These are phyloP conservation scores for Pachycephala philippinensis DNA, from an alignment of 2,113 vertebrate species.

Conservation along the genomic window DNA sequence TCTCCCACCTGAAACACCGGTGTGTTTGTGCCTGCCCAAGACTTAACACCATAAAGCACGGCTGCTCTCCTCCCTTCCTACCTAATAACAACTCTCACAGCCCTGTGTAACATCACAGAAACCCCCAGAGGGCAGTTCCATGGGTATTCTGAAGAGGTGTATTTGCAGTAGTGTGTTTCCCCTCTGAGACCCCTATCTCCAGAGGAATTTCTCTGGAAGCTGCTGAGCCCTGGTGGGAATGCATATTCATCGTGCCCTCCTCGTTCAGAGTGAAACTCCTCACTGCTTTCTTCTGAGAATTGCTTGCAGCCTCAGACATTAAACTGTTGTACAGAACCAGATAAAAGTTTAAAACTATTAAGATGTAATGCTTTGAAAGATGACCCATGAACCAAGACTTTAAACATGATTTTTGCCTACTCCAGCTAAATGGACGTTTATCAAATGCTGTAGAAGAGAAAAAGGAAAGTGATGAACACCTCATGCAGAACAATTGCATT, in stretches of 20 bases:
- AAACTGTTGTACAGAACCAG: neutral
- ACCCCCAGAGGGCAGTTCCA: neutral
- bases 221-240: neutral
- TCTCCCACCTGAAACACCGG: neutral
- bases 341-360: slow-evolving; percentile 14
- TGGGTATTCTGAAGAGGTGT: neutral
- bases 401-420: slow-evolving; percentile 51
- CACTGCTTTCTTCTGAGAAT: neutral
- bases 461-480: slow-evolving; percentile 38
- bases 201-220: neutral
- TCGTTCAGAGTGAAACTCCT: slow-evolving; percentile 6
- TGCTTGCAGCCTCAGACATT: neutral
- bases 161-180: neutral
- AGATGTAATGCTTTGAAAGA: slow-evolving; percentile 42
- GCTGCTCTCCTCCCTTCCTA: neutral
- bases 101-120: neutral
- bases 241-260: neutral
- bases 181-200: neutral
- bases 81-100: neutral
- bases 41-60: neutral
- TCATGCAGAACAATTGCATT: slow-evolving; percentile 45
- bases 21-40: neutral
- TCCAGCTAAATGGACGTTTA: slow-evolving; percentile 43
- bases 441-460: slow-evolving; percentile 50
- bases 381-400: slow-evolving; percentile 40